Evolutionary conservation across 1,140 invertebrate species (phyloP), one percentile per base, ranked within the genome.

Genomic region (Cryptotermes secundus): DNA sequence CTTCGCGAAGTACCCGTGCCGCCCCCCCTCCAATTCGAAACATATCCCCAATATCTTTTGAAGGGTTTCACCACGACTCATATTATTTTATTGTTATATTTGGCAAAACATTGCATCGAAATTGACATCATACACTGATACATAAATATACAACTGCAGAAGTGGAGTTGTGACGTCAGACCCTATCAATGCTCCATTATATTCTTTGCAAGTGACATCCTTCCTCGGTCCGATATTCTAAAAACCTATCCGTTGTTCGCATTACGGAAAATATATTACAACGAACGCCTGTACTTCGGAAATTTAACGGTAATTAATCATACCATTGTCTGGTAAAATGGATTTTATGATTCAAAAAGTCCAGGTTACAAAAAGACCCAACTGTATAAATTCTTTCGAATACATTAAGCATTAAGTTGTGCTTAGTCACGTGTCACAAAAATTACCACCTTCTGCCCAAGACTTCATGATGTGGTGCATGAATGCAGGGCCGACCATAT

Each of bases 61-160:
- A 65, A 65, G 59, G 59, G n/a, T 65, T 65, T 12, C 26, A 65
- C 59, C 12, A 31, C n/a, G 26, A 72, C 59, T 72, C n/a, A 72
- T 72, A 72, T 31, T 72, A 31, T 72, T 72, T 72, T 72, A 72
- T n/a, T 72, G n/a, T 72, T 72, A 72, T 72, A 72, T 72, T 72
- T 72, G 59, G 59, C 59, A 72, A 72, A 72, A 72, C 59, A 72
- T 72, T 72, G 59, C 59, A 72, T 72, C 59, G 26, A 72, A 72
- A 72, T 72, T 72, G 59, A 72, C 59, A n/a, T 72, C n/a, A 72
- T 72, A 72, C 31, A 26, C 59, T 72, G 59, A 31, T 72, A n/a
- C 59, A 26, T n/a, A 31, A 31, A 26, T 31, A 72, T 31, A 72
- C 1, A 72, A 9, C 9, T 72, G 31, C 59, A 72, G 9, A 10